These are phyloP conservation scores for Gouania willdenowi DNA, from an alignment of 2,797 vertebrate genomes.

Conservation along the genomic window DNA sequence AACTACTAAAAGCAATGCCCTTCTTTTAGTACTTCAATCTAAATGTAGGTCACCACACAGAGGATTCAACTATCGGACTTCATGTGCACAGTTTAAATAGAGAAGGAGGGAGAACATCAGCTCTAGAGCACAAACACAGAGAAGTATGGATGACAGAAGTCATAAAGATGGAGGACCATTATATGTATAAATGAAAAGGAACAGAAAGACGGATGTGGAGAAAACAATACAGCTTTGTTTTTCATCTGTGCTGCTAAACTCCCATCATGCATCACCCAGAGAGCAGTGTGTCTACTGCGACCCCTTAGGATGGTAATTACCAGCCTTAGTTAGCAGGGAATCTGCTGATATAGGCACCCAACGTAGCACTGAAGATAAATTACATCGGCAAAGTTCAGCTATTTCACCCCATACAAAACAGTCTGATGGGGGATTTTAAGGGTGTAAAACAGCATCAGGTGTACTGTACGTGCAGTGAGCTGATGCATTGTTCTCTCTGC, in stretches of 20 bases:
- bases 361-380: slow-evolving; percentile 56
- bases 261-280: slow-evolving; percentile 55
- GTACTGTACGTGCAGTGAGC: too few species aligned
- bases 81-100: slow-evolving; percentile 1
- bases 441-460: slow-evolving; percentile 23
- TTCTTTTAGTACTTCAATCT: not conserved
- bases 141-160: not conserved
- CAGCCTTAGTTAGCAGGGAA: slow-evolving; percentile 30
- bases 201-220: not conserved
- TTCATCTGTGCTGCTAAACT: slow-evolving; percentile 31
- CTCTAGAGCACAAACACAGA: not conserved
- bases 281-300: slow-evolving; percentile 34
- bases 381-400: slow-evolving; percentile 57
- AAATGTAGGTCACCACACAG: slow-evolving; percentile 26
- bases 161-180: too few species aligned
- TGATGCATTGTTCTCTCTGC: slow-evolving; percentile 1
- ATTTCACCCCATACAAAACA: slow-evolving; percentile 44
- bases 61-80: slow-evolving; percentile 4
- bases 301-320: slow-evolving; percentile 61
- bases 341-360: slow-evolving; percentile 53
- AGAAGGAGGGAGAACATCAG: not conserved
- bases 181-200: slow-evolving; percentile 3
- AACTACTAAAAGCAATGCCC: not conserved
- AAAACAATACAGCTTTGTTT: not conserved
- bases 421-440: slow-evolving; percentile 13